Conservation (phyloP, 1,140 invertebrate genomes). For the Brachionus asplanchnoidis region DNA sequence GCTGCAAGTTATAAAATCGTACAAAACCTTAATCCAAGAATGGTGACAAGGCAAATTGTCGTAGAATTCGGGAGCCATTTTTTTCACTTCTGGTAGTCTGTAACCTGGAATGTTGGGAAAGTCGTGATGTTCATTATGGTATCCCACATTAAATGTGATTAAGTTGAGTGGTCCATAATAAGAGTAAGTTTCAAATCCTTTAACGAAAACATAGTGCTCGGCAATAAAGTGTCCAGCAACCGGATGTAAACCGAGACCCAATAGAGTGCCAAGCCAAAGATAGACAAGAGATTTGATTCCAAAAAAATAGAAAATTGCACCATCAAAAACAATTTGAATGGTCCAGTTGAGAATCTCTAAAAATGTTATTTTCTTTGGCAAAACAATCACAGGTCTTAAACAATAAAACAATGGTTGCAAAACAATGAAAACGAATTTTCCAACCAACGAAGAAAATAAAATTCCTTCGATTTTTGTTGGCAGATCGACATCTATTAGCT, state of each 20-base stretch:
- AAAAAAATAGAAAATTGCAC: constrained; percentile 69
- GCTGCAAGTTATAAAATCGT: constrained; percentile 86
- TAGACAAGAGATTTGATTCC: constrained; percentile 76
- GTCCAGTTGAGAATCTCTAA: constrained; percentile 77
- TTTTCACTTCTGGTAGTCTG: constrained; percentile 61
- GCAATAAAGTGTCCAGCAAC: constrained; percentile 97
- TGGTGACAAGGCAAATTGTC: constrained; percentile 80
- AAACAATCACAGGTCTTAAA: constrained; percentile 79
- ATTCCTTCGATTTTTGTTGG: constrained; percentile 85
- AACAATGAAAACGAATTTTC: constrained; percentile 88
- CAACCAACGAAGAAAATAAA: constrained; percentile 82
- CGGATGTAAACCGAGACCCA: constrained; percentile 94
- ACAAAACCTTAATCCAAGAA: constrained; percentile 80
- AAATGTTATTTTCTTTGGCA: constrained; percentile 75
- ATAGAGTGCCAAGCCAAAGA: constrained; percentile 74
- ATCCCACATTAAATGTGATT: constrained; percentile 95
- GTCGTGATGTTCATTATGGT: constrained; percentile 63
- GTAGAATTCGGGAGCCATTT: constrained; percentile 86
- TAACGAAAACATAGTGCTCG: constrained; percentile 97
- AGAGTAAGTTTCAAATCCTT: constrained; percentile 95
- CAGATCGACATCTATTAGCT: constrained; percentile 87
- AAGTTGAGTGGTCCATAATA: constrained; percentile 96
- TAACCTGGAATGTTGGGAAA: constrained; percentile 41
- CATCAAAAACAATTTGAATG: constrained; percentile 81
- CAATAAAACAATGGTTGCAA: constrained; percentile 94